Evolutionary conservation across 2,888 invertebrate species (phyloP).

Genomic region (Agrochola lota): DNA sequence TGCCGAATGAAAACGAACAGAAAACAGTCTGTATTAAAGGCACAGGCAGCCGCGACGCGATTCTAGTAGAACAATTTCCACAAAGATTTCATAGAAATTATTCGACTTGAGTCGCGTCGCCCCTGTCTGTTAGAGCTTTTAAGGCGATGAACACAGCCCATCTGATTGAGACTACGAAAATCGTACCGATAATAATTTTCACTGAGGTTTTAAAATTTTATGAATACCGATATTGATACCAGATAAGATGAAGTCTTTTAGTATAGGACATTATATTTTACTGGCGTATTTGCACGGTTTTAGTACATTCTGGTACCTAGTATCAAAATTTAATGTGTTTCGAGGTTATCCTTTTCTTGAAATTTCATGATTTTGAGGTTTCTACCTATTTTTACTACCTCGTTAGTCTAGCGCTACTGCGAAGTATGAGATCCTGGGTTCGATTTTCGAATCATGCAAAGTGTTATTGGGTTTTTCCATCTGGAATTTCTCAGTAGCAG

Average conservation of each 20-base stretch:
- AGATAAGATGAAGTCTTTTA: constrained; percentile 24
- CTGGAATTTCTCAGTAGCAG: too few relatives aligned
- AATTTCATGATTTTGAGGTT: too few relatives aligned
- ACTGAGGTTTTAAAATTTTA: constrained; percentile 44
- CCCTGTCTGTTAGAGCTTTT: not conserved
- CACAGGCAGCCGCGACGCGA: too few relatives aligned
- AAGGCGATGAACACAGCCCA: not conserved
- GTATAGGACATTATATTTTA: constrained; percentile 28
- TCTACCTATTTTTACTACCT: not conserved
- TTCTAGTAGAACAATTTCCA: too few relatives aligned
- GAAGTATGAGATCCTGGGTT: too few relatives aligned
- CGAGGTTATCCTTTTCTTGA: too few relatives aligned
- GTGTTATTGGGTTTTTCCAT: too few relatives aligned
- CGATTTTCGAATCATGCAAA: too few relatives aligned
- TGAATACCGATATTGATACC: constrained; percentile 37
- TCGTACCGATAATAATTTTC: constrained; percentile 39
- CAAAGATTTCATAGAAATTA: not conserved
- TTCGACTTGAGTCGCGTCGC: not conserved
- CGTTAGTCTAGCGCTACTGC: too few relatives aligned
- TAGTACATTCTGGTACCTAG: not conserved
- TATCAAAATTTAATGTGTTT: constrained; percentile 1
- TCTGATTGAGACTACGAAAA: constrained; percentile 31
- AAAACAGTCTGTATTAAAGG: too few relatives aligned
- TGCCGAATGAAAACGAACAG: not conserved
- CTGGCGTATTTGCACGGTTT: constrained; percentile 13